Conservation (phyloP, 2,113 vertebrate species). For the Pollimyrus isidori region DNA sequence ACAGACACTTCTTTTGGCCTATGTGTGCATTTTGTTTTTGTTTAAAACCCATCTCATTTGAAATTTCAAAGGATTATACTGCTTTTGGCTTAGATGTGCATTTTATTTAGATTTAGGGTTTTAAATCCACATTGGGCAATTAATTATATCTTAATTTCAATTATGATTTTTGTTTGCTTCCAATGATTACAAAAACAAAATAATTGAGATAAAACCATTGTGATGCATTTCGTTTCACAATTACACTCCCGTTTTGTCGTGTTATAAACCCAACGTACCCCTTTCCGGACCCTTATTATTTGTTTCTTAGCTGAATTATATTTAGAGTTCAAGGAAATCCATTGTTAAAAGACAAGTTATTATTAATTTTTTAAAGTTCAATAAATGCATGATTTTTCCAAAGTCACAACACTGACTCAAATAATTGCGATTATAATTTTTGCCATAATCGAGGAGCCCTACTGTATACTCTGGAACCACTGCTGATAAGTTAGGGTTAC, state of each 20-base stretch:
- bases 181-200: neutral
- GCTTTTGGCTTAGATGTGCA: neutral
- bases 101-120: neutral
- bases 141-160: neutral
- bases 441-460: neutral
- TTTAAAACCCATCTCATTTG: neutral
- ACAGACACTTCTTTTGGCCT: neutral
- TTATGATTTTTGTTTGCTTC: neutral
- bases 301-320: neutral
- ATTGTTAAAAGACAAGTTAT: neutral
- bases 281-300: neutral
- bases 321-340: neutral
- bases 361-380: too few species aligned
- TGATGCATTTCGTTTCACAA: neutral
- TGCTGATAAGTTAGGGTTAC: neutral
- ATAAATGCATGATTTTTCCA: conserved; percentile 4
- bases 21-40: neutral
- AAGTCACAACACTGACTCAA: neutral
- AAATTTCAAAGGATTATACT: neutral
- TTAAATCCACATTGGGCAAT: too few species aligned
- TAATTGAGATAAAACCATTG: neutral
- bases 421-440: neutral
- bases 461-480: neutral
- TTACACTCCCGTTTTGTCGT: neutral
- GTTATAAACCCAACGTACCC: neutral